Evolutionary conservation across 1,140 invertebrate species (phyloP).

Genomic region (Hermetia illucens): DNA sequence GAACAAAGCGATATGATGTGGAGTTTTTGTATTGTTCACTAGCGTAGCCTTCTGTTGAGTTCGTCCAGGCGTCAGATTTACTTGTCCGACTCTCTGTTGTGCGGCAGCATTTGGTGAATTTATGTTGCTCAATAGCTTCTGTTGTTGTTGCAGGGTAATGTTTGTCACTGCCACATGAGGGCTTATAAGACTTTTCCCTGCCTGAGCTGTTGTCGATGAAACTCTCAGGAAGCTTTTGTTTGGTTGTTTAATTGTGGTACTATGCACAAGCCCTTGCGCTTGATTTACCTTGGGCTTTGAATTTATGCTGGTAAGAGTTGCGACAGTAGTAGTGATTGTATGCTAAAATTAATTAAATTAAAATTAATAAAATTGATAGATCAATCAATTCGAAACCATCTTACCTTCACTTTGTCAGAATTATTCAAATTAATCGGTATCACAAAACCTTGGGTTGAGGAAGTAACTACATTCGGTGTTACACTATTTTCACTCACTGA

Average conservation of each 20-base stretch:
- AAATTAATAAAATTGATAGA: neutral
- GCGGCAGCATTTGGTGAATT: slow-evolving; percentile 1
- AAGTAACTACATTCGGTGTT: neutral
- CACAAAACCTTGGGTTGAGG: slow-evolving; percentile 9
- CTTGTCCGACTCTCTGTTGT: too few species aligned
- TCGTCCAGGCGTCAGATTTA: too few species aligned
- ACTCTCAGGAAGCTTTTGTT: neutral
- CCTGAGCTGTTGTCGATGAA: neutral
- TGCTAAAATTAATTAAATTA: neutral
- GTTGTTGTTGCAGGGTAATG: slow-evolving; percentile 3
- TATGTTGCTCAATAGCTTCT: slow-evolving; percentile 19
- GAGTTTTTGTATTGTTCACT: too few species aligned
- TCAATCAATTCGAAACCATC: neutral
- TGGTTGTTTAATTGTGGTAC: neutral
- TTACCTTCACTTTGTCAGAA: neutral
- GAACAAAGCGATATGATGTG: too few species aligned
- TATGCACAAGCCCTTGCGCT: neutral
- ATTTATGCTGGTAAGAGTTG: neutral
- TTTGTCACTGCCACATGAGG: slow-evolving; percentile 2
- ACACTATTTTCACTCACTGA: neutral
- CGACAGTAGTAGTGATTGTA: neutral
- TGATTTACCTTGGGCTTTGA: neutral
- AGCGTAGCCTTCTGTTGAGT: too few species aligned
- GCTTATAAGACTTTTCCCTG: slow-evolving; percentile 5
- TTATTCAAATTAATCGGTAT: slow-evolving; percentile 8